Base-by-base conservation (phyloP, 1,140 invertebrate genomes). In the Drosophila kurseongensis region DNA sequence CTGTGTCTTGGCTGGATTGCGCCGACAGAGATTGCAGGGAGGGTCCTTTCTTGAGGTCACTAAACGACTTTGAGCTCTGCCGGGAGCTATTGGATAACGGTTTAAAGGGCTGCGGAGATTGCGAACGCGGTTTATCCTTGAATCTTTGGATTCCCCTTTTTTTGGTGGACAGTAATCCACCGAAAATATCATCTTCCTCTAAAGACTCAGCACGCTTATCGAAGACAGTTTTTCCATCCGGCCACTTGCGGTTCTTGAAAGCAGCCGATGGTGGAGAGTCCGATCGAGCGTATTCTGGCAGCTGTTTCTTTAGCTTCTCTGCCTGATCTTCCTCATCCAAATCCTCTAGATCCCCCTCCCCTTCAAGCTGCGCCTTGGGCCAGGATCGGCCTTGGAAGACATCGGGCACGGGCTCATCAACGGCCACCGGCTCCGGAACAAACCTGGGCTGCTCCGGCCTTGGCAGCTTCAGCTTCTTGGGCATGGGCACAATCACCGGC, bases 401-500 rank as follows among this genome's bases (percentile, higher is more conserved):
- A n/a, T 90, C 90, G 6, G 80, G 66, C 18, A 91, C 73, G 0
- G 90, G 80, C 12, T 88, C 75, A 61, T 85, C 72, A 1, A 32
- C 51, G 1, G 81, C 40, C n/a, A 51, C 54, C 0, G 68, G 57
- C 1, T 81, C 78, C 4, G 80, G 74, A n/a, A 85, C 63, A 50
- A 73, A 84, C 10, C 67, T 88, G 2, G 76, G 58, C 8, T 62
- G 60, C 32, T 78, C 77, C 13, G 75, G 63, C 45, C 85, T 85
- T 0, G 90, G 90, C 14, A 91, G 16, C 27, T 90, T 73, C 4
- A 91, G 62, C 40, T 91, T 91, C 32, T 73, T 81, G 40, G 90
- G 90, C 90, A 91, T 90, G 8, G 90, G 90, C 4, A 90, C 90
- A 51, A 88, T 88, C 8, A 90, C 76, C n/a, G 90, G 86, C 48